Base-by-base conservation (phyloP, 2,888 invertebrate genomes). In the Cosmorhoe ocellata region DNA sequence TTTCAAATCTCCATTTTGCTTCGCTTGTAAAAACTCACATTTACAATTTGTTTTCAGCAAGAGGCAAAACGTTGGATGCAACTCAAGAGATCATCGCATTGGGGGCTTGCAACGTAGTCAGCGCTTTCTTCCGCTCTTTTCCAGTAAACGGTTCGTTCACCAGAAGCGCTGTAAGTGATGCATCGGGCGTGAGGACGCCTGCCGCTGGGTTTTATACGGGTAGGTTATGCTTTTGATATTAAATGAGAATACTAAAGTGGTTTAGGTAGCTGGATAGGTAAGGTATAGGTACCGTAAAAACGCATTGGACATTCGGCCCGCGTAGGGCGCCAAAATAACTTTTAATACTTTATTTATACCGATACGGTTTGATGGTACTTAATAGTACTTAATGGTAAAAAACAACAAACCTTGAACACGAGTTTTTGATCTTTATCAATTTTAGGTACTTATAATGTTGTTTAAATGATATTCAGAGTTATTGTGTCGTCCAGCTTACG, bases 81-180 rank as follows among this genome's bases (percentile, higher is more conserved):
- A 95, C 94, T 31, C 96, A 96, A 83, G 96, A 96, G 86, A 93
- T 96, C 81, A 81, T 96, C 38, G 95, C 96, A 0, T 83, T 96
- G 37, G 94, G 94, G n/a, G 72, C 93, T 8, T 94, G 95, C 71
- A 96, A 95, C 80, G 75, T 96, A 13, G 77, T 93, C 30, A 94
- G 95, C 49, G 92, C 94, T 32, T 95, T 95, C 76, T 93, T 95
- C 69, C 91, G 92, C n/a, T 94, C 95, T 0, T 95, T 95, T 78
- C 96, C 96, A 0, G 93, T 95, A 24, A 93, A 93, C 71, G 95
- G 94, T 27, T 94, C 94, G 1, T 95, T 95, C 74, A 93, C 94
- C 0, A 84, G 95, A 62, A 93, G 95, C 69, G 96, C 96, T 53
- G 95, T 96, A 30, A 95, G 95, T 81, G 94, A 95, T 58, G 94